Percentiles rank a stretch among this genome's conserved stretches.
Conservation (phyloP, 2,888 invertebrate species). For the Melangyna quadrimaculata region DNA sequence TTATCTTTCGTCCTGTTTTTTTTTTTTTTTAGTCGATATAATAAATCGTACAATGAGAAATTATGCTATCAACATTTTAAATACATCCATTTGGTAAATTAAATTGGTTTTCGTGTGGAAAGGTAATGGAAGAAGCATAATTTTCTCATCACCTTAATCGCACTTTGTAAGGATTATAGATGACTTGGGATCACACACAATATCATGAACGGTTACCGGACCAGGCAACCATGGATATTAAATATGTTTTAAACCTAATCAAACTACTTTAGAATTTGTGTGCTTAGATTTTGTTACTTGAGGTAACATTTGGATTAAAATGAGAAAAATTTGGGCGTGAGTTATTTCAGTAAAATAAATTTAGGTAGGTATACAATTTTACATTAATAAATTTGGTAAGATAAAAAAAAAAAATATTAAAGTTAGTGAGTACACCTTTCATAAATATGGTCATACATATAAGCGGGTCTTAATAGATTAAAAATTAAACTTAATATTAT, state of each 20-base stretch:
- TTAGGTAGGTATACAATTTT: neutral
- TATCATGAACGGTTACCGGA: neutral
- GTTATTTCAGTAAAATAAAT: neutral
- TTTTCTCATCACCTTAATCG: slow-evolving; percentile 66
- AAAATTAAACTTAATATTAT: too few relatives aligned
- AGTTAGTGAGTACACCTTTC: too few relatives aligned
- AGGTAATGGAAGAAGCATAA: slow-evolving; percentile 59
- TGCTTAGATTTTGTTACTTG: neutral
- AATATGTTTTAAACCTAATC: neutral
- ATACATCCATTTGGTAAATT: slow-evolving; percentile 72
- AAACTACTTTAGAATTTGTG: neutral
- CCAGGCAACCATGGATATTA: slow-evolving; percentile 32
- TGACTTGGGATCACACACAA: slow-evolving; percentile 13
- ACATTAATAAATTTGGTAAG: neutral
- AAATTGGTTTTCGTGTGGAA: slow-evolving; percentile 63
- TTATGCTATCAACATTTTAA: slow-evolving; percentile 71
- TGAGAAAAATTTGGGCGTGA: neutral
- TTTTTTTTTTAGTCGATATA: slow-evolving; percentile 36
- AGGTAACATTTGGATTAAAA: neutral
- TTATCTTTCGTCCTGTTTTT: slow-evolving; percentile 33
- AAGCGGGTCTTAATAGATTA: too few relatives aligned
- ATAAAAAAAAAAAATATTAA: neutral
- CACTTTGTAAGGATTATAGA: slow-evolving; percentile 56
- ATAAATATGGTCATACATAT: too few relatives aligned
- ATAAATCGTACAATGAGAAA: slow-evolving; percentile 67